Evolutionary conservation across 2,113 vertebrate genomes (phyloP), one percentile per base, ranked within the genome.

Genomic region (Lepisosteus osseus): DNA sequence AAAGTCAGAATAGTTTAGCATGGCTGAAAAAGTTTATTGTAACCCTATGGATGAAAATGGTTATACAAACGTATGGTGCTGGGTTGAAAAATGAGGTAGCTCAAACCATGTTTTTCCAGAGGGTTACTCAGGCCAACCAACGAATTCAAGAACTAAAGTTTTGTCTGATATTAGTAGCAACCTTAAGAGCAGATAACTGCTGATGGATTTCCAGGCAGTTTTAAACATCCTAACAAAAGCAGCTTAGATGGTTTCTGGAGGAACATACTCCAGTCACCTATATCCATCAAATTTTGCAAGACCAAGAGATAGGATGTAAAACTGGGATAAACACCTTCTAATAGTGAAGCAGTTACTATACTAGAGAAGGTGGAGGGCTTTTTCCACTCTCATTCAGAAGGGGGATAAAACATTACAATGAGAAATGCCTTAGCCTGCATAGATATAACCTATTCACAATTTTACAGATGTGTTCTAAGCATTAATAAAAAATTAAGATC

Each of bases 31-130:
- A 12, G 11, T 68, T 68, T 68, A 54, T 68, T 54, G 66, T 51
- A 68, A 68, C 66, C 66, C 71, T 72, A 71, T 55, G 61, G n/a
- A 42, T 55, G 69, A 45, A 72, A 75, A 76, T 74, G 78, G 72
- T 77, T 79, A 63, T 67, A 68, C 51, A 69, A 73, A 63, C 59
- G 67, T 71, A 64, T 15, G 67, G 61, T 51, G 54, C 69, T 47
- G 62, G 76, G 76, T 70, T 67, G 76, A 77, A 80, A 74, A 67
- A 81, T 78, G 86, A 86, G 83, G 83, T 88, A 86, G 84, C 84
- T 84, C 76, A 79, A 67, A 79, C 29, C 68, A 69, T 59, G 59
- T 54, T 57, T 69, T 57, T 51, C 45, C 4, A 13, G 57, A 57
- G 54, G 67, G 41, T 43, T 57, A 69, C 67, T 57, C 67, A n/a